Evolutionary conservation across 2,888 invertebrate species (phyloP).

Genomic region (Mythimna lalbum): DNA sequence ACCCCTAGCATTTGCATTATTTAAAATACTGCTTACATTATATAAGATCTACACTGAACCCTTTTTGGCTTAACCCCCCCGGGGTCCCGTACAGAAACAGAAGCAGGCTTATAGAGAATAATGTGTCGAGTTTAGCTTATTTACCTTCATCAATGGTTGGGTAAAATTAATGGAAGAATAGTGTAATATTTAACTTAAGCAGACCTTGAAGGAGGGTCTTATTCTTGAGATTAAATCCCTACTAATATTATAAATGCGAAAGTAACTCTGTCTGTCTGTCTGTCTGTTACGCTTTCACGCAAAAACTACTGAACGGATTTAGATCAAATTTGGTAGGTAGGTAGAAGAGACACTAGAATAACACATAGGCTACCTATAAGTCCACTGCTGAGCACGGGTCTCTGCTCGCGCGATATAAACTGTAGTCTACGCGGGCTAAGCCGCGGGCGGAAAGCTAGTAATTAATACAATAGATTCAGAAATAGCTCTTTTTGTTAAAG

Average conservation of each 20-base stretch:
- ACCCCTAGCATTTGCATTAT: conserved; percentile 45
- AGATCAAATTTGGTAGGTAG: too few relatives aligned
- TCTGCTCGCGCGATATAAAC: too few relatives aligned
- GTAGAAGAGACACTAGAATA: too few relatives aligned
- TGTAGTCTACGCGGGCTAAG: too few relatives aligned
- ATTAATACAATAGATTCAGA: background rate
- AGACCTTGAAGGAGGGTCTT: background rate
- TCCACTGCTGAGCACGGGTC: too few relatives aligned
- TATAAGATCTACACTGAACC: conserved; percentile 35
- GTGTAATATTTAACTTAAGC: background rate
- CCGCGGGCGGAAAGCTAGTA: too few relatives aligned
- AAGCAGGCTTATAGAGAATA: conserved; percentile 12
- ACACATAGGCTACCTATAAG: too few relatives aligned
- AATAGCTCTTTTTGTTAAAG: background rate
- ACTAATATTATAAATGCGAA: too few relatives aligned
- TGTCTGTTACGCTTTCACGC: too few relatives aligned
- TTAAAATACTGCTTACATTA: conserved; percentile 36
- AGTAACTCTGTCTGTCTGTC: too few relatives aligned
- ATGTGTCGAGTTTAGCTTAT: conserved; percentile 20
- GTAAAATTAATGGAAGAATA: conserved; percentile 1
- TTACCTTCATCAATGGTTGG: background rate
- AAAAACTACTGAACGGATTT: too few relatives aligned
- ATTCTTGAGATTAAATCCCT: background rate
- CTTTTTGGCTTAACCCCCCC: conserved; percentile 35
- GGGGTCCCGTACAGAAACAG: conserved; percentile 10